Base-by-base conservation (phyloP, 2,113 vertebrate genomes). In the Colius striatus region DNA sequence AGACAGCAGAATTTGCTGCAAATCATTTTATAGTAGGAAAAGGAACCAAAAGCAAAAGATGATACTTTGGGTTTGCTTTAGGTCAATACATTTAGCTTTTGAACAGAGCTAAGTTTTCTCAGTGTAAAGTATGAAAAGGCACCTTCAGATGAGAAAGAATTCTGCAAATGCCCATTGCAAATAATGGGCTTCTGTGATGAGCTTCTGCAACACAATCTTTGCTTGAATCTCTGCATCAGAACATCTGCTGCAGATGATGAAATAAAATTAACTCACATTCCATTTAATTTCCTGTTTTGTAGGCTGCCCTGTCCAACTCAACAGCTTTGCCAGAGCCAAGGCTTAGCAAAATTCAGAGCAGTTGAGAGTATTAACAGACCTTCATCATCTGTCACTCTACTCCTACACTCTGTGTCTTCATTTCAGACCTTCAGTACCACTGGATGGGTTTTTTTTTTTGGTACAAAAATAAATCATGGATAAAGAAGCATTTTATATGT, bases 261-360 rank as follows among this genome's bases (percentile, higher is more conserved):
- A 96, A 95, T 84, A 86, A 94, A 94, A 96, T 95, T 87, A 83
- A 79, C 51, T 63, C 72, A 75, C 90, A 94, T 91, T 93, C 53
- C 8, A 45, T 90, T 96, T 97, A 2, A 92, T 89, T 90, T 79
- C 58, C 63, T 91, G 63, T 34, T 53, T 60, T 76, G 10, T 45
- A 74, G 65, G 11, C 36, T 92, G 25, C 50, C 47, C 41, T 91
- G 36, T 75, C 38, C 68, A 86, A 34, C 34, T 66, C 47, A 74
- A 72, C 19, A 79, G 48, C 63, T 94, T 84, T 92, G 65, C 79
- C 84, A 91, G 54, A 95, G 74, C 21, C 30, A 94, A 90, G 78
- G 19, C 61, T 91, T 74, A 51, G 36, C 75, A 87, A 87, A 96
- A 95, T 81, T 85, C 58, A 79, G 82, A 92, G 82, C 36, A 81